Conservation (phyloP, 2,113 vertebrate genomes). For the Shinisaurus crocodilurus region DNA sequence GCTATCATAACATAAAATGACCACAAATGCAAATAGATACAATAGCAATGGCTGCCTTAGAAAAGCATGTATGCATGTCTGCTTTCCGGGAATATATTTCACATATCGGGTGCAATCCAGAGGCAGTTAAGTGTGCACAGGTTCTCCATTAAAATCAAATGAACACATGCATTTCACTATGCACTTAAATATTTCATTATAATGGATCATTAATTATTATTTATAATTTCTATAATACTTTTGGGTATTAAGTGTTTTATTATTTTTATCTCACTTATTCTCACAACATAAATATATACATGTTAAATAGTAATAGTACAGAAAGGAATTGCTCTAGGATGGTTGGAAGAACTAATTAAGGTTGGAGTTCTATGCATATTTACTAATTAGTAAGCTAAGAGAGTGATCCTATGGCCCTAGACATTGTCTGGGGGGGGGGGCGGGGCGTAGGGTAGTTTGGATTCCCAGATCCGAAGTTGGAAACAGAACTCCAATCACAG, state of each 20-base stretch:
- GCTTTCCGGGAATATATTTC: slow-evolving; percentile 6
- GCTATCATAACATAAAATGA: background rate
- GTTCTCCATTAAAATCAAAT: background rate
- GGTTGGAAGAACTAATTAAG: background rate
- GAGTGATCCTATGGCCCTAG: background rate
- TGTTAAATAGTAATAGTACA: background rate
- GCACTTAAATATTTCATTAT: background rate
- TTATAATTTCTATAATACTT: background rate
- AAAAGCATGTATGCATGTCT: background rate
- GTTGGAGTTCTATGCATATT: background rate
- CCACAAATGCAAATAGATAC: background rate
- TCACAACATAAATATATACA: background rate
- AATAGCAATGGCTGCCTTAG: background rate
- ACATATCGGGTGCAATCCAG: background rate
- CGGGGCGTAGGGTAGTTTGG: too few relatives aligned
- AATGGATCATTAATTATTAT: background rate
- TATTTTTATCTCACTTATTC: background rate
- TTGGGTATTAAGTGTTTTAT: background rate
- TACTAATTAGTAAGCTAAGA: background rate
- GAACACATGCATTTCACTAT: background rate
- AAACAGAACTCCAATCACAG: too few relatives aligned
- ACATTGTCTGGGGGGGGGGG: too few relatives aligned
- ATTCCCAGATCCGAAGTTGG: too few relatives aligned
- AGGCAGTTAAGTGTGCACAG: background rate
- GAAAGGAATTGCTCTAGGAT: background rate